Evolutionary conservation across 1,140 invertebrate species (phyloP), one percentile per base, ranked within the genome.

Genomic region (Anagrus nilaparvatae): DNA sequence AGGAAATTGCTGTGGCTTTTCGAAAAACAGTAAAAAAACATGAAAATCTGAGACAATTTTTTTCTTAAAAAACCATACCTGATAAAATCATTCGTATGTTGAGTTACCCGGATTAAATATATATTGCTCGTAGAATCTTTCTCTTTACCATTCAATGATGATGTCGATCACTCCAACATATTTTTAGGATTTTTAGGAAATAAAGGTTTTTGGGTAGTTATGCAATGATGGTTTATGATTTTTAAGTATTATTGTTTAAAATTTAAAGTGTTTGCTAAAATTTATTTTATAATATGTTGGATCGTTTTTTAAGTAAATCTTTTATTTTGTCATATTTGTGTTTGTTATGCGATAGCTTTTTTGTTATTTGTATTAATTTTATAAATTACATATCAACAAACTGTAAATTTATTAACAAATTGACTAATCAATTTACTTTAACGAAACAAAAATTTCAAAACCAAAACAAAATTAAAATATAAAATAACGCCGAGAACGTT

Each of bases 1-100:
- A n/a, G n/a, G n/a, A n/a, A n/a, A n/a, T n/a, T n/a, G n/a, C n/a
- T n/a, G n/a, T n/a, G n/a, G n/a, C n/a, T n/a, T n/a, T n/a, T n/a
- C n/a, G n/a, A n/a, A n/a, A n/a, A n/a, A n/a, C n/a, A n/a, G n/a
- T n/a, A n/a, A n/a, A n/a, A n/a, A n/a, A n/a, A n/a, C n/a, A n/a
- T n/a, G n/a, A n/a, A n/a, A n/a, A n/a, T n/a, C n/a, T n/a, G n/a
- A n/a, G n/a, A n/a, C 2, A 18, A 31, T 40, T 25, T 28, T 3
- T 16, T 14, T 30, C 20, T 7, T 24, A 27, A 27, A 42, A 42
- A 42, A 38, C 38, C 44, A 46, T 46, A 46, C 44, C 44, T 46
- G 39, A n/a, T 31, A 24, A 31, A 1, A 13, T 42, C 14, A 28
- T 31, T 16, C 14, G 21, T 32, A 13, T 13, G 17, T 20, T 33